Base-by-base conservation (phyloP, 2,797 vertebrate species). In the Cyprinodon diabolis region DNA sequence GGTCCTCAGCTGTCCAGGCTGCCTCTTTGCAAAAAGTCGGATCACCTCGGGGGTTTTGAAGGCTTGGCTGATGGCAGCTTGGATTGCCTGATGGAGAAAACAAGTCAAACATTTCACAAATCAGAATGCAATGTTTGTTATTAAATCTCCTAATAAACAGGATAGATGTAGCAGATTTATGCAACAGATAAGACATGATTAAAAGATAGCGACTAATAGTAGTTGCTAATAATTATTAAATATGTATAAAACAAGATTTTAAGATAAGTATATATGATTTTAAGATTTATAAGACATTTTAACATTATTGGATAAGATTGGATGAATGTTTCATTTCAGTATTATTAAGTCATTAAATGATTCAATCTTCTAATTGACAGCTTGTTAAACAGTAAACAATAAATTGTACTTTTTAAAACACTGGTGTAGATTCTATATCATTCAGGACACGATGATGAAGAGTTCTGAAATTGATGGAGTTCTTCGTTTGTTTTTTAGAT, bases 1-100 rank as follows among this genome's bases (percentile, higher is more conserved):
- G 66, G 96, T 98, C 89, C 97, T 95, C 82, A 99, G 86, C 82
- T 99, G 98, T 51, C 97, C 97, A 0, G 98, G 98, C 88, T 99
- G 98, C 90, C 99, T 99, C 95, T 98, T 99, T 7, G 98, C 98
- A 95, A 99, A 99, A 79, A 99, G 94, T 72, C 98, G 94, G 86
- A 99, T 99, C 74, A 99, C 98, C 89, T 99, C 98, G 0, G 98
- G 98, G 23, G 98, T 99, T 94, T 98, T 99, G 91, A 99, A 99
- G 0, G 98, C 98, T 86, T 99, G 98, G 89, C 98, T 99, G 90
- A 99, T 99, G 76, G 98, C 98, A 75, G 98, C 98, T 88, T 99
- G 98, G 83, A 97, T 99, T 37, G 98, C 98, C 98, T 99, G 84
- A 76, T 47, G 85, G 89, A 67, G 15, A 85, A 19, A 74, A 6